Evolutionary conservation across 2,888 invertebrate genomes (phyloP), one percentile per base, ranked within the genome.

Genomic region (Xestia sexstrigata): DNA sequence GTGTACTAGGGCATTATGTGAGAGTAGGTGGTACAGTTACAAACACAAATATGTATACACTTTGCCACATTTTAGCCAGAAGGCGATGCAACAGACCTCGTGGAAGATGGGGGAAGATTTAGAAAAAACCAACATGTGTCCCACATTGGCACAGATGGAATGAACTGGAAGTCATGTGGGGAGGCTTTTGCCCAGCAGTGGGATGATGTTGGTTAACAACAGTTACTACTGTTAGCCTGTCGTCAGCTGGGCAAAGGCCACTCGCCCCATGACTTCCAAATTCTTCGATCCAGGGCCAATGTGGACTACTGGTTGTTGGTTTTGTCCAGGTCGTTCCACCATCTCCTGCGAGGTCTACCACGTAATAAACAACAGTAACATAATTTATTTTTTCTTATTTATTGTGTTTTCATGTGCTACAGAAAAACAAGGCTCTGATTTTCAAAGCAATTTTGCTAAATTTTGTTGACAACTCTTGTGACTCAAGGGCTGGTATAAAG

Each of bases 1-100:
- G 9, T 63, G 47, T 71, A 45, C 39, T 49, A 26, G 55, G 35
- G 45, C 8, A 42, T 62, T n/a, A 66, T 67, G 42, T 71, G 42
- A 13, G 63, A 65, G 42, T 42, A 65, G n/a, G n/a, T 65, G 65
- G 42, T 65, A 42, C 65, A 65, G 42, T 65, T 4, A 42, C 7
- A 1, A n/a, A 15, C n/a, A 65, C 42, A 42, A 65, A 42, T 42
- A 8, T n/a, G 8, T 65, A 15, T 9, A 42, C 4, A 35, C 7
- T n/a, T n/a, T 9, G 9, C 9, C 9, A 5, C 1, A 9, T 62
- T 62, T 62, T 9, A 35, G 20, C 11, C 2, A 17, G 8, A 26
- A 60, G 17, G 7, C 1, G 8, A 30, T 7, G 30, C 35, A 35
- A 30, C 9, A 35, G 30, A 11, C 4, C 8, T 30, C 17, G 0